Percentiles rank a stretch among this genome's conserved stretches.
These are phyloP conservation scores for Heliopora coerulea DNA, from an alignment of 92 coral and sea anemone species.

Conservation along the genomic window DNA sequence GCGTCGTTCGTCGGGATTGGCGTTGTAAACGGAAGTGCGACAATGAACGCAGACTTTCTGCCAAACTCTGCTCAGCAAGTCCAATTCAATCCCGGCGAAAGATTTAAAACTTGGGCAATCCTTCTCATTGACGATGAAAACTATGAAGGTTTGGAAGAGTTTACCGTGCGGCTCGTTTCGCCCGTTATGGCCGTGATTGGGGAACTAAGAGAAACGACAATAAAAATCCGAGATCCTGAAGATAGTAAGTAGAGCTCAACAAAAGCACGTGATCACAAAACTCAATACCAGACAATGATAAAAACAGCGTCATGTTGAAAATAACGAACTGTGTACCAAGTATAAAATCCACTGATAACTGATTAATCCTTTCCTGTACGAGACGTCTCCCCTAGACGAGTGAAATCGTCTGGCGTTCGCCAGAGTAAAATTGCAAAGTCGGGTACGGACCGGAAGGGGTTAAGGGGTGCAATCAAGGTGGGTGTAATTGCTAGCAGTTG, in stretches of 20 bases:
- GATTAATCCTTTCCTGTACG: too few relatives aligned
- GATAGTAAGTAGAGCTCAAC: constrained; percentile 66
- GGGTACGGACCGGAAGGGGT: too few relatives aligned
- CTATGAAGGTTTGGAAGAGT: constrained; percentile 65
- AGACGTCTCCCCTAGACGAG: too few relatives aligned
- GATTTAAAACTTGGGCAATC: constrained; percentile 64
- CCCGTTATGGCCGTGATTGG: constrained; percentile 82
- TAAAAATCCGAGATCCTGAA: constrained; percentile 77
- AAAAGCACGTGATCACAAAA: not conserved
- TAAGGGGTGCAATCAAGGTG: too few relatives aligned
- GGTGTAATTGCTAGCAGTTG: too few relatives aligned
- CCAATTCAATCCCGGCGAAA: constrained; percentile 92
- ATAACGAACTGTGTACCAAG: too few relatives aligned
- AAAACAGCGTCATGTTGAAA: too few relatives aligned
- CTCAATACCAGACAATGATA: not conserved
- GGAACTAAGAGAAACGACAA: constrained; percentile 50
- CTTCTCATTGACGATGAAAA: constrained; percentile 67
- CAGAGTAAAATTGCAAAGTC: too few relatives aligned
- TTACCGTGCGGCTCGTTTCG: constrained; percentile 61
- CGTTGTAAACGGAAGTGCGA: constrained; percentile 64
- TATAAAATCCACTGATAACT: too few relatives aligned
- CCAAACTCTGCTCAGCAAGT: constrained; percentile 71
- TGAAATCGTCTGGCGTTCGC: too few relatives aligned
- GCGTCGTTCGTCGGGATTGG: constrained; percentile 71
- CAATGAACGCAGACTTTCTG: constrained; percentile 60